Percentiles rank a stretch among this genome's conserved stretches.
Evolutionary conservation across 2,113 vertebrate species (phyloP).

Genomic region (Pomatorhinus ruficollis): DNA sequence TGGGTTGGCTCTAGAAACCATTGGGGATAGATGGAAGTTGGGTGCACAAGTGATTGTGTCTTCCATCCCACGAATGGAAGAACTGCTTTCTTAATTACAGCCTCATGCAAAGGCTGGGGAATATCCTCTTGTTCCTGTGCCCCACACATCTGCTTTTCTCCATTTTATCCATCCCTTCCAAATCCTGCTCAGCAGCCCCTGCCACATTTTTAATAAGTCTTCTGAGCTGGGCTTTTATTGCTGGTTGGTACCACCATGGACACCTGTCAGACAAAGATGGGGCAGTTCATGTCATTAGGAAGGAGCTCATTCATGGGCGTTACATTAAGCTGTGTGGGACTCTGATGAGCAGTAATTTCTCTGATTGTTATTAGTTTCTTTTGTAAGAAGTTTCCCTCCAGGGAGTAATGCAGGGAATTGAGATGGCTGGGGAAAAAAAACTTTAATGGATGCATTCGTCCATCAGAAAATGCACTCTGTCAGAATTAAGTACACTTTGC

Average conservation of each 20-base stretch:
- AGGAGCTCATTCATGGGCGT: not conserved
- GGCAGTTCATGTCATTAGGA: not conserved
- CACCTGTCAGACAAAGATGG: conserved; percentile 26
- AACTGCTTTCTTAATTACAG: conserved; percentile 19
- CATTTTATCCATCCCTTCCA: not conserved
- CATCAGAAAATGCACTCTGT: not conserved
- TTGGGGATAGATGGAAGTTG: not conserved
- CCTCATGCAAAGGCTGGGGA: not conserved
- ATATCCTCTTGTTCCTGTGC: not conserved
- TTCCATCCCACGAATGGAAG: not conserved
- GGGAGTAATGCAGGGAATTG: conserved; percentile 6
- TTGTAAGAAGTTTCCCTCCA: not conserved
- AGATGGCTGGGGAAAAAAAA: not conserved
- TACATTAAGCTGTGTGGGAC: not conserved
- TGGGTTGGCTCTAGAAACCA: not conserved
- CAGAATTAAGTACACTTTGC: not conserved
- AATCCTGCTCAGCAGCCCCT: not conserved
- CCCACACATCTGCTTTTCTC: not conserved
- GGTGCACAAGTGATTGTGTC: not conserved
- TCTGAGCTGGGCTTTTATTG: not conserved
- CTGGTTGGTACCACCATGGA: not conserved
- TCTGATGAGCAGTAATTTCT: conserved; percentile 2
- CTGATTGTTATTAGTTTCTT: conserved; percentile 30
- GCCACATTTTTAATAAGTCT: not conserved
- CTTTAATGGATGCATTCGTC: not conserved